Base-by-base conservation (phyloP, 2,113 vertebrate genomes). In the Pseudorhombus dupliciocellatus region DNA sequence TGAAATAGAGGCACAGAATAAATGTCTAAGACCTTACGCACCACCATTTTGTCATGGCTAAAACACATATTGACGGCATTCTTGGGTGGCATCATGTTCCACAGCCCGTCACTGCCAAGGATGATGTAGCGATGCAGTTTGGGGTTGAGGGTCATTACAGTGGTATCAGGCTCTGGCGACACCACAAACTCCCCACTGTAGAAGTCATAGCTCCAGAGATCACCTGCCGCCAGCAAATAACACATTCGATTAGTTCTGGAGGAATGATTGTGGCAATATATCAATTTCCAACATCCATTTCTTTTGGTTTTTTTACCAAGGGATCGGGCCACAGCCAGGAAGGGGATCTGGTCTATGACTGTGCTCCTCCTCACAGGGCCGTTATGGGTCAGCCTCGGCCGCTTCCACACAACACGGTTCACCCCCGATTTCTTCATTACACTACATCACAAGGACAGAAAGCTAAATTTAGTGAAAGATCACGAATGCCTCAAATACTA, bases 361-460 rank as follows among this genome's bases (percentile, higher is more conserved):
- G 98, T 99, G 81, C 98, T 99, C 84, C 97, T 94, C 87, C 98
- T 93, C 86, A 99, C 97, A 0, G 98, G 98, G 22, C 98, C 98
- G 0, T 96, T 98, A 78, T 99, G 97, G 31, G 93, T 96, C 71
- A 99, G 93, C 1, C 97, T 93, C 37, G 98, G 98, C 44, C 98
- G 94, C 91, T 98, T 99, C 98, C 98, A 99, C 59, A 99, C 98
- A 0, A 99, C 98, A 1, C 98, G 94, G 84, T 99, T 98, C 77
- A 99, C 98, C 0, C 98, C 98, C 1, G 97, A 99, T 80, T 99
- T 99, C 86, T 98, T 99, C 93, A 99, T 98, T n/a, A 99, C 97
- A 11, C 98, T 99, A 46, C 24, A 42, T 70, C 18, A 0, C 30
- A 4, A 21, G 15, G n/a, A n/a, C n/a, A n/a, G n/a, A n/a, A n/a